Evolutionary conservation across 2,797 vertebrate genomes (phyloP), one percentile per base, ranked within the genome.

Genomic region (Enteromius viviparus): DNA sequence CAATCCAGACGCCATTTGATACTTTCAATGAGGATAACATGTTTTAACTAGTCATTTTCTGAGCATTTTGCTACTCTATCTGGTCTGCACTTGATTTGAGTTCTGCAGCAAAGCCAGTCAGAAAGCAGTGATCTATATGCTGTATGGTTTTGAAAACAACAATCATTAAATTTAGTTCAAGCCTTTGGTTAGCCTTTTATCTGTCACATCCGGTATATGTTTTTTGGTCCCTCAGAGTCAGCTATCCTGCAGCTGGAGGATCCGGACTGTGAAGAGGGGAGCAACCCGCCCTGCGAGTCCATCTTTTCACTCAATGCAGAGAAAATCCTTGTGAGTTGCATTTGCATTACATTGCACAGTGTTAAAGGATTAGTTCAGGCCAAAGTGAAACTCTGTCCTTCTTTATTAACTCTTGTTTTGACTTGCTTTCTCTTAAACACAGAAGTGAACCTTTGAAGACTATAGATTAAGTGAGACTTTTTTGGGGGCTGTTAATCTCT

Each of bases 301-400:
- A 83, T 97, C 78, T 96, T 97, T 87, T 97, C 97, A 6, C 93
- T 98, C 8, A 98, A 98, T 53, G 97, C 98, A 23, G 98, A 99
- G 87, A 98, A 99, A 91, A 96, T 98, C 87, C 91, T 99, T 95
- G 98, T 99, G 94, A 70, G 81, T 66, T 40, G 7, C 0, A 3
- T 71, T 81, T 60, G 37, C 19, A 6, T 60, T 62, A 2, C 12
- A 17, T 9, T 10, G 12, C 72, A 23, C 21, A 2, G 3, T 14
- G 26, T 76, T 40, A 9, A 75, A 75, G 12, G 3, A 40, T 9
- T 23, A 15, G 49, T 58, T 58, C 32, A 23, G 51, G 34, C 49
- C 12, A 37, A 40, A 37, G 23, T 0, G 1, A 58, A 58, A 58
- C 58, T 15, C 12, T 10, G 7, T 32, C 47, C 6, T 71, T 10